Conservation (phyloP, 2,113 vertebrate species). For the Paratilapia polleni region DNA sequence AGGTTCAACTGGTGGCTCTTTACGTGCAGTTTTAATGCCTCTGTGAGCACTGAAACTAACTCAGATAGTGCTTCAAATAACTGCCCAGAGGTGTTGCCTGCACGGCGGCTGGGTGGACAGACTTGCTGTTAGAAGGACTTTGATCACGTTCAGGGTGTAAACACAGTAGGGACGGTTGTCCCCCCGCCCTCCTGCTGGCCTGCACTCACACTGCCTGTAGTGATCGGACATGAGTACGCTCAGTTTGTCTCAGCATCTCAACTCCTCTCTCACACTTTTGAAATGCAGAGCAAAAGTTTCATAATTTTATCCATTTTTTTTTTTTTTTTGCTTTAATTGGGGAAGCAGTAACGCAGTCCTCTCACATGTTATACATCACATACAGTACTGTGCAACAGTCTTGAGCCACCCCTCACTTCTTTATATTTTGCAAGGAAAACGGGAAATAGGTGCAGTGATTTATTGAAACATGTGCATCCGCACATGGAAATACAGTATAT, state of each 20-base stretch:
- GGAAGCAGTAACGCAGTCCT: not conserved
- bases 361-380: too few relatives aligned
- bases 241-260: too few relatives aligned
- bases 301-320: not conserved
- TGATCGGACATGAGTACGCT: not conserved
- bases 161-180: not conserved
- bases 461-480: not conserved
- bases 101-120: too few relatives aligned
- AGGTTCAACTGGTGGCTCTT: too few relatives aligned
- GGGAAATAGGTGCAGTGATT: not conserved
- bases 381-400: not conserved
- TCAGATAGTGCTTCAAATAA: not conserved
- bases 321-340: not conserved
- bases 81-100: not conserved
- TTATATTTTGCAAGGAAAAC: rapidly evolving
- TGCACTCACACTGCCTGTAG: not conserved
- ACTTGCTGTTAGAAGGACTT: not conserved
- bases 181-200: not conserved
- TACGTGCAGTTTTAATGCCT: not conserved
- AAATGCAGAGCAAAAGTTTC: not conserved
- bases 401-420: not conserved
- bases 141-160: not conserved
- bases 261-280: not conserved
- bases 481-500: too few relatives aligned
- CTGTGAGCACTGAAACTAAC: not conserved